Base-by-base conservation (phyloP, 2,888 invertebrate species). In the Sinodicranocentrus sp. region DNA sequence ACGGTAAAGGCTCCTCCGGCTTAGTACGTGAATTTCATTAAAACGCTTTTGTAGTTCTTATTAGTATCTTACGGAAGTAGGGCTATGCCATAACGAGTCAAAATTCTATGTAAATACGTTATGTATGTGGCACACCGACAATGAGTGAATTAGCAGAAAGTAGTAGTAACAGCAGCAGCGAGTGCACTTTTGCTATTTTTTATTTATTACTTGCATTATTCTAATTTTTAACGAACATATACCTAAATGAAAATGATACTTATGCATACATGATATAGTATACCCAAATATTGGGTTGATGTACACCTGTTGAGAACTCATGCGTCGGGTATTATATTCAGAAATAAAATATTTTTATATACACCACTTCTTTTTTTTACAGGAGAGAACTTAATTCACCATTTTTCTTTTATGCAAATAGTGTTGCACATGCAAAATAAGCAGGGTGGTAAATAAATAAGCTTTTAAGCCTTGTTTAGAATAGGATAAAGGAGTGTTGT, bases 81-180 rank as follows among this genome's bases (percentile, higher is more conserved):
- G 61, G 28, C 57, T 19, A 57, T 57, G 61, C 28, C 61, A 61
- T 61, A 61, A 61, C 28, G 61, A 61, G 28, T 26, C 3, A 28
- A 61, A 28, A 13, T 26, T 28, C 28, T 13, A 21, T 23, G 8
- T 23, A 57, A 57, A 17, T 23, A 57, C 28, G 17, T 28, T 61
- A 61, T 61, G 61, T 61, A 61, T 61, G 61, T 61, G 61, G 61
- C 61, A 33, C 61, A 61, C 61, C 25, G 3, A 61, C 61, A 61
- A 61, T 25, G 25, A 57, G 57, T 61, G 61, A 61, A 61, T 61
- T 57, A 57, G 61, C 61, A 61, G n/a, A 61, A 26, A 33, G 61
- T 61, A 61, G 61, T n/a, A n/a, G n/a, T n/a, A n/a, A n/a, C 61
- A 61, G 26, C 61, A 21, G 3, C 5, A 33, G 17, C 61, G 28